A percentile compares a stretch with the other conserved stretches of the same genome.
Evolutionary conservation across 2,113 vertebrate species (phyloP).

Genomic region (Eleginops maclovinus): DNA sequence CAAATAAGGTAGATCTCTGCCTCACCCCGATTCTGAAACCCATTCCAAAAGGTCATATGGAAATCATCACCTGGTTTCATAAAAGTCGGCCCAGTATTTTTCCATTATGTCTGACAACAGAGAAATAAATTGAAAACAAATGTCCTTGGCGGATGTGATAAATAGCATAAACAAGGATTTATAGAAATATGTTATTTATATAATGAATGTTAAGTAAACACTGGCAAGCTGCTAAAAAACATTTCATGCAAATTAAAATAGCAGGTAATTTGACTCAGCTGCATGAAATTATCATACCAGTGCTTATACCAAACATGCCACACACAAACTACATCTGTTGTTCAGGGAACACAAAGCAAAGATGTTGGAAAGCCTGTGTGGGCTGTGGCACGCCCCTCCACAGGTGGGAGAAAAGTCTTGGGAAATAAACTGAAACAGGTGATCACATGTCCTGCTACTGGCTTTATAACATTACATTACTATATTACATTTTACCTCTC

Average conservation of each 20-base stretch:
- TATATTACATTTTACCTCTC: not conserved
- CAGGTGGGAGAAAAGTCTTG: not conserved
- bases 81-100: too few species aligned
- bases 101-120: too few species aligned
- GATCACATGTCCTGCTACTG: not conserved
- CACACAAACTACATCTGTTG: not conserved
- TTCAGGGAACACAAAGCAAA: not conserved
- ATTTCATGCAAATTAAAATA: conserved; percentile 16
- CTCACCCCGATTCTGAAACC: not conserved
- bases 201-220: not conserved
- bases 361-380: not conserved
- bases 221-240: not conserved
- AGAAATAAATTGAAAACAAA: too few species aligned
- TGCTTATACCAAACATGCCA: conserved; percentile 1
- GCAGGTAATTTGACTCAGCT: conserved; percentile 2
- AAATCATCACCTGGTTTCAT: too few species aligned
- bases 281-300: not conserved
- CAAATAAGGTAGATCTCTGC: not conserved
- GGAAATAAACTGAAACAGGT: not conserved
- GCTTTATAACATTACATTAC: too few species aligned
- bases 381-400: not conserved
- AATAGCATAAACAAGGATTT: not conserved
- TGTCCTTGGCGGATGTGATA: not conserved
- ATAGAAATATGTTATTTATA: not conserved
- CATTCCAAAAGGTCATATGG: too few species aligned